A percentile compares a stretch with the other conserved stretches of the same genome.
phyloP scores from a whole-genome alignment of 2,888 invertebrate genomes.

The Crocallis elinguaria region DNA sequence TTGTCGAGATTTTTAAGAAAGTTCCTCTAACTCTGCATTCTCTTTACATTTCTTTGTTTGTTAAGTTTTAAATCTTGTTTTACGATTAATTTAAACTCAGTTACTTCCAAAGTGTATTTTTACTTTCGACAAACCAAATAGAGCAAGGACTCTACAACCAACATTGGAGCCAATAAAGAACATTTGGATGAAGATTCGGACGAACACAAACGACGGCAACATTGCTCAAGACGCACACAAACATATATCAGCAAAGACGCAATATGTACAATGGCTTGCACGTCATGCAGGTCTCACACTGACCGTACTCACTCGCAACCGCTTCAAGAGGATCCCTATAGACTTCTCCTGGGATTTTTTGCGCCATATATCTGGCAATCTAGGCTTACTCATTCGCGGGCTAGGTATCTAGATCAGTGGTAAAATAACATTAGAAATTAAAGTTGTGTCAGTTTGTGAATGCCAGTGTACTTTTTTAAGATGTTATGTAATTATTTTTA shows the following conservation, averaged over 20 bases:
- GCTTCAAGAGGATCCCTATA: constrained; percentile 73
- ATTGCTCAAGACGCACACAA: constrained; percentile 53
- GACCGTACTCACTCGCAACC: constrained; percentile 70
- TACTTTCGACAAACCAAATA: too few species aligned
- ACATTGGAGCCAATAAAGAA: constrained; percentile 45
- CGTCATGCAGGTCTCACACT: constrained; percentile 44
- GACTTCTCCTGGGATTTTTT: constrained; percentile 75
- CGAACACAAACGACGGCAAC: constrained; percentile 49
- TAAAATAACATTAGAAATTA: constrained; percentile 28
- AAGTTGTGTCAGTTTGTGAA: neutral
- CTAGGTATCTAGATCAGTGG: constrained; percentile 67
- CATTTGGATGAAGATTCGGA: constrained; percentile 38
- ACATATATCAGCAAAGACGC: constrained; percentile 40
- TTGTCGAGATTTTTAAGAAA: too few species aligned
- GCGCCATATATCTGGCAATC: constrained; percentile 76
- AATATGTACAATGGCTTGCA: constrained; percentile 62
- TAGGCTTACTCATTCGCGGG: constrained; percentile 58
- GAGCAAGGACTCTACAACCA: too few species aligned
- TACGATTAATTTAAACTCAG: too few species aligned
- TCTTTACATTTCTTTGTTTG: too few species aligned
- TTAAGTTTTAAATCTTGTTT: too few species aligned
- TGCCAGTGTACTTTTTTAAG: neutral
- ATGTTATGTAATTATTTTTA: neutral
- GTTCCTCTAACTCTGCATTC: too few species aligned
- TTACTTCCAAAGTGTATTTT: too few species aligned